Conservation (phyloP, 2,113 vertebrate species). For the Megaptera novaeangliae region DNA sequence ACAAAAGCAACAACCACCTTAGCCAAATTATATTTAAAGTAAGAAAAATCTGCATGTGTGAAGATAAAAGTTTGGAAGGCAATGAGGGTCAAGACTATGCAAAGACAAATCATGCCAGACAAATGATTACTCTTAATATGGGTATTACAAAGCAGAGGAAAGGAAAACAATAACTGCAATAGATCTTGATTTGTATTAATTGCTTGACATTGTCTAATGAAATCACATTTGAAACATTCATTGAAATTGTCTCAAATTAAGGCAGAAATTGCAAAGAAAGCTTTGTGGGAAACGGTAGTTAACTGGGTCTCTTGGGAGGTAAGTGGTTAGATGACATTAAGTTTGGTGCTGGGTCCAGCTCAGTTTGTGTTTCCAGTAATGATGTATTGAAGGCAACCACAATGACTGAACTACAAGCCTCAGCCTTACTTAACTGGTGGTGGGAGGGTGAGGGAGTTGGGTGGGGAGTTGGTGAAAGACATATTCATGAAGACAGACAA, state of each 20-base stretch:
- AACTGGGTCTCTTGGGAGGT: not conserved
- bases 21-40: not conserved
- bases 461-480: not conserved
- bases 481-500: not conserved
- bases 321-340: not conserved
- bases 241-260: not conserved
- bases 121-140: not conserved
- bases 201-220: constrained; percentile 18
- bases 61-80: not conserved
- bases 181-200: constrained; percentile 36
- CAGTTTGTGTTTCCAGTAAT: not conserved
- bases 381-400: not conserved
- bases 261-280: not conserved
- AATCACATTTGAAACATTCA: constrained; percentile 43
- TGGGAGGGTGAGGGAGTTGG: not conserved
- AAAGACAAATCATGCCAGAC: not conserved
- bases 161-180: not conserved
- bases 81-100: not conserved
- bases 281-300: not conserved
- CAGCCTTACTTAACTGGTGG: not conserved
- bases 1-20: not conserved
- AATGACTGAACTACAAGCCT: not conserved
- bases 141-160: not conserved
- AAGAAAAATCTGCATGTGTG: not conserved
- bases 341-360: not conserved